Base-by-base conservation (phyloP, 2,888 invertebrate species). In the Drosophila aldrichi region DNA sequence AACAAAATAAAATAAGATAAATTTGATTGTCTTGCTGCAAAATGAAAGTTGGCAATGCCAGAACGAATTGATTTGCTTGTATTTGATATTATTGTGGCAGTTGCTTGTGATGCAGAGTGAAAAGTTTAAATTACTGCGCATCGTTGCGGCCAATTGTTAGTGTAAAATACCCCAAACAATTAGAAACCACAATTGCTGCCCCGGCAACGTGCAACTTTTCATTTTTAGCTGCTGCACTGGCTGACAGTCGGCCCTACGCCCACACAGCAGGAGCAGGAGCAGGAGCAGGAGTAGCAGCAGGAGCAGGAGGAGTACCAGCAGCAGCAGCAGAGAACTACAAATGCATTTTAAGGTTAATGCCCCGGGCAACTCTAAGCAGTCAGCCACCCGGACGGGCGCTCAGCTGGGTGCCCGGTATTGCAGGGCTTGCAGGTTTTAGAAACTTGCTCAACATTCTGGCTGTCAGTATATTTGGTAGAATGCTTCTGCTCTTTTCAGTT, bases 111-210 rank as follows among this genome's bases (percentile, higher is more conserved):
- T 46, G 16, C 22, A 56, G 18, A 40, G 22, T 49, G 59, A 48
- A 72, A 71, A 81, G 68, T 78, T 75, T 38, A 67, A 84, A 80
- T 80, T 80, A 78, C 87, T 75, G 70, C 79, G 82, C 87, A 84
- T 86, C 73, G 84, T 72, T 87, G 83, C 70, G 76, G 87, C 80
- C 84, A 84, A 87, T 84, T 87, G 80, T 82, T 84, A 87, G 87
- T 80, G 85, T 70, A 80, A 87, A 84, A 87, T 82, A 74, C 85
- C 82, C 87, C 76, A 84, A 84, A 84, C 85, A 84, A 87, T 84
- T 84, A 84, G 87, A 84, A 82, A 80, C 87, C 83, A 82, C 83
- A 84, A 87, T 84, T 84, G 87, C 83, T 75, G 73, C 68, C 55
- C 70, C 72, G 58, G 75, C 80, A 74, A 78, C 72, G 73, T 61